A percentile compares a stretch with the other conserved stretches of the same genome.
phyloP scores from a whole-genome alignment of 2,797 vertebrate genomes.

The Xiphophorus birchmanni region DNA sequence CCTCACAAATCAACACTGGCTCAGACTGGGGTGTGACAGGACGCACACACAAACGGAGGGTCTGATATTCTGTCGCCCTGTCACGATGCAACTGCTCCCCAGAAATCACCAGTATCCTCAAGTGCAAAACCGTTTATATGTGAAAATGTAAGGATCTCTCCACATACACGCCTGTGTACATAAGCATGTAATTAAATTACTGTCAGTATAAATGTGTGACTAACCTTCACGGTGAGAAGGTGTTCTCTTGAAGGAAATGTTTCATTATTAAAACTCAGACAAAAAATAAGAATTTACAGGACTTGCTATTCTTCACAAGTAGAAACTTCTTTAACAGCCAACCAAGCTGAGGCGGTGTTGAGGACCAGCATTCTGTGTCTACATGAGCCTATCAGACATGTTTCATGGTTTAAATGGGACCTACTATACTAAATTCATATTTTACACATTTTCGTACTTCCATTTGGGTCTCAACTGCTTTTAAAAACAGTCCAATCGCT shows the following conservation, averaged over 20 bases:
- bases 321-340: not conserved
- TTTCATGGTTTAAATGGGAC: not conserved
- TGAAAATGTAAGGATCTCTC: constrained; percentile 27
- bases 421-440: no score
- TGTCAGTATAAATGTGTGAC: constrained; percentile 31
- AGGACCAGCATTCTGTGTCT: not conserved
- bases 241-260: constrained; percentile 23
- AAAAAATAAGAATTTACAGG: not conserved
- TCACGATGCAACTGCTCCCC: constrained; percentile 67
- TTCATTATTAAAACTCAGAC: not conserved
- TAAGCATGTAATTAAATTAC: constrained; percentile 28
- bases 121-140: constrained; percentile 41
- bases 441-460: no score
- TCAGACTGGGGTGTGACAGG: constrained; percentile 50
- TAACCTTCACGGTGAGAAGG: constrained; percentile 30
- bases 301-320: constrained; percentile 18
- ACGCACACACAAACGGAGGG: constrained; percentile 25
- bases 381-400: not conserved
- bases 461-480: no score
- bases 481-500: no score
- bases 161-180: constrained; percentile 31
- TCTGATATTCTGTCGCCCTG: constrained; percentile 58
- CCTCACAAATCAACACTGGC: constrained; percentile 59
- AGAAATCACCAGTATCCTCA: constrained; percentile 37
- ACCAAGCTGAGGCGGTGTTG: not conserved